Evolutionary conservation across 2,888 invertebrate genomes (phyloP).

Genomic region (Drosophila hawaiiensis): DNA sequence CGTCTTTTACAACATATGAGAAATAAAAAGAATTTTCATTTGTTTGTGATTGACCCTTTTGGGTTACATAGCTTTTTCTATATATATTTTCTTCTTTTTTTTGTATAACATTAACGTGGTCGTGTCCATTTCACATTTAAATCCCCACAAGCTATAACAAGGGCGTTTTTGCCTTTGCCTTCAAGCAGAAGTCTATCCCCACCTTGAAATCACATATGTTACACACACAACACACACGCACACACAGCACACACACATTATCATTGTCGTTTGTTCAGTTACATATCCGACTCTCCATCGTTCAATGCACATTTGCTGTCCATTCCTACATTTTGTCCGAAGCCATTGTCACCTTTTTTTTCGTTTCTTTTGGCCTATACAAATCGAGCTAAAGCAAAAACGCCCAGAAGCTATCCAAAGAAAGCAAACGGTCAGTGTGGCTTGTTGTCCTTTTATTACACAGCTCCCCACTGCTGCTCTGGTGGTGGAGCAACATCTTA

Average conservation of each 20-base stretch:
- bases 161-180: not conserved
- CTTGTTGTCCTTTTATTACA: constrained; percentile 73
- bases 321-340: constrained; percentile 61
- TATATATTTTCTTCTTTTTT: not conserved
- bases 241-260: not conserved
- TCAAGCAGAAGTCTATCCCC: constrained; percentile 18
- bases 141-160: constrained; percentile 13
- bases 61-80: not conserved
- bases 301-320: constrained; percentile 69
- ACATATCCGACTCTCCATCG: constrained; percentile 35
- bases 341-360: constrained; percentile 77
- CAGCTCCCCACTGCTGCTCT: not conserved
- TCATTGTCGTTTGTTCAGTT: constrained; percentile 13
- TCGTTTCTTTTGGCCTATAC: constrained; percentile 31
- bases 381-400: constrained; percentile 27
- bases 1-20: constrained; percentile 20
- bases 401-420: constrained; percentile 20
- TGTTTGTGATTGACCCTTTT: constrained; percentile 50
- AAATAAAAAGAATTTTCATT: constrained; percentile 38
- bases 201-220: constrained; percentile 45
- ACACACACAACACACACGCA: constrained; percentile 15
- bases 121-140: constrained; percentile 38
- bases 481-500: constrained; percentile 47
- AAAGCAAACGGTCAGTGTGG: constrained; percentile 78
- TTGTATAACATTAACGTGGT: constrained; percentile 31